phyloP scores from a whole-genome alignment of 2,888 invertebrate genomes.

The Drosophila mimetica region DNA sequence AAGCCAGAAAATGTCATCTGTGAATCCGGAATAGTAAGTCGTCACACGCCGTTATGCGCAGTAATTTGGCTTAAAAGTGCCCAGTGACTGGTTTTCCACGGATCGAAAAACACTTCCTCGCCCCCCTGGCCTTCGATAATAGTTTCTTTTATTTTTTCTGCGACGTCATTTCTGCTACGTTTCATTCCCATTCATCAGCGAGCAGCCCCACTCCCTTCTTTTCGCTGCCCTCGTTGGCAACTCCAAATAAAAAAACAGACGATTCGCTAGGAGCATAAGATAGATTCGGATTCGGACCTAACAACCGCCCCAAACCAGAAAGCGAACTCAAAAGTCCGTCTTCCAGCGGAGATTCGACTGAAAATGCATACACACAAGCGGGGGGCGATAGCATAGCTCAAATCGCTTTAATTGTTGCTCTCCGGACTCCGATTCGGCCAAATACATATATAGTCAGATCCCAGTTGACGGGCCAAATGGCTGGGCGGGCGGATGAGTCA shows the following conservation, averaged over 20 bases:
- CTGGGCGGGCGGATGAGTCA: conserved; percentile 83
- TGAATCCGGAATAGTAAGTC: conserved; percentile 94
- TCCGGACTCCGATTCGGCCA: conserved; percentile 32
- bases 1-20: conserved; percentile 84
- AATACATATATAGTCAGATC: conserved; percentile 19
- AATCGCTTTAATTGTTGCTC: conserved; percentile 43
- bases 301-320: conserved; percentile 24
- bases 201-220: conserved; percentile 44
- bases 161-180: conserved; percentile 81
- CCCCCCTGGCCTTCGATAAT: conserved; percentile 61
- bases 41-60: conserved; percentile 62
- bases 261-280: conserved; percentile 9
- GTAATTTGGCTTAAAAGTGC: conserved; percentile 36
- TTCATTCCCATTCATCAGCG: conserved; percentile 53
- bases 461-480: conserved; percentile 41
- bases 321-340: conserved; percentile 6
- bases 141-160: conserved; percentile 67
- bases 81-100: conserved; percentile 26
- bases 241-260: conserved; percentile 29
- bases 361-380: conserved; percentile 14
- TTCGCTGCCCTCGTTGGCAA: conserved; percentile 34
- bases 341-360: conserved; percentile 3
- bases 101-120: conserved; percentile 24
- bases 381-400: conserved; percentile 4
- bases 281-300: background rate